phyloP scores from a whole-genome alignment of 2,797 vertebrate genomes.

The Sebastes paucispinis region DNA sequence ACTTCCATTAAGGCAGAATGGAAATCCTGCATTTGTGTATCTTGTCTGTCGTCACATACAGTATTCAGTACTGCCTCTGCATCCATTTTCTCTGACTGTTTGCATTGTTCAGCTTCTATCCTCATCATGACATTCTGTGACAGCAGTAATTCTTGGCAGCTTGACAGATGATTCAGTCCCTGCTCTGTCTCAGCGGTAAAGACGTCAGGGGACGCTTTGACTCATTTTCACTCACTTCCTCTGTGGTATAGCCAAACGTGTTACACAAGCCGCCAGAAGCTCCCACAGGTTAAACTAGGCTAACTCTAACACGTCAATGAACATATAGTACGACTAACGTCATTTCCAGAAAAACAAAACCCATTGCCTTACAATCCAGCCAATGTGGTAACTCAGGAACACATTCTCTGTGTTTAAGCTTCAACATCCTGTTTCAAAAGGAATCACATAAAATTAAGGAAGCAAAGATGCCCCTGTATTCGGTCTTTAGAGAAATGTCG shows the following conservation, averaged over 20 bases:
- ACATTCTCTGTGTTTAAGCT: not conserved
- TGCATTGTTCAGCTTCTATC: conserved; percentile 6
- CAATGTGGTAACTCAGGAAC: not conserved
- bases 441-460: not conserved
- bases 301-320: not conserved
- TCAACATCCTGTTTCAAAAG: not conserved
- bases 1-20: not conserved
- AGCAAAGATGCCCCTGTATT: not conserved
- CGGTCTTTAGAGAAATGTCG: not conserved
- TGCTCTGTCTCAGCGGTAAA: not conserved
- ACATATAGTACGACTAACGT: not conserved
- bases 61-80: conserved; percentile 6
- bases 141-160: conserved; percentile 17
- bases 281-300: not conserved
- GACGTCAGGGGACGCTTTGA: not conserved
- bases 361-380: not conserved
- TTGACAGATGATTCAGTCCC: conserved; percentile 33
- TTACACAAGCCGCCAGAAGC: not conserved
- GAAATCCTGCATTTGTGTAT: not conserved
- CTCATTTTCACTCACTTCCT: not conserved
- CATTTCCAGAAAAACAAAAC: not conserved
- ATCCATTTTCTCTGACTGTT: conserved; percentile 10
- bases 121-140: conserved; percentile 2
- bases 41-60: not conserved
- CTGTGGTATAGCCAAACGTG: not conserved